Percentiles rank a stretch among this genome's conserved stretches.
These are phyloP conservation scores for Metaphire vulgaris DNA, from an alignment of 1,140 invertebrate genomes.

Conservation along the genomic window DNA sequence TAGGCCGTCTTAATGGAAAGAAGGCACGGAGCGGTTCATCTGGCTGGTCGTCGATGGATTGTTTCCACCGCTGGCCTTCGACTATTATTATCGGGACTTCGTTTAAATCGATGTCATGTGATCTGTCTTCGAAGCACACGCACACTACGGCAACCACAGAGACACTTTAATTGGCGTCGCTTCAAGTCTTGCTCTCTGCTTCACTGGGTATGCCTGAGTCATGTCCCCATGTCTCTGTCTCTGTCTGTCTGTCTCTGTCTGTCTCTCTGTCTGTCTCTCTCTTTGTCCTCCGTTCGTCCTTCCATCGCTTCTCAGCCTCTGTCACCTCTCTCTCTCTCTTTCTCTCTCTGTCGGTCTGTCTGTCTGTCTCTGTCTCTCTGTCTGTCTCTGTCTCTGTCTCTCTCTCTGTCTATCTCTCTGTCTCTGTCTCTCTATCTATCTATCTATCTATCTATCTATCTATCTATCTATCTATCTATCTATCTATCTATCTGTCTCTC, in stretches of 20 bases:
- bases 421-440: slow-evolving; percentile 1
- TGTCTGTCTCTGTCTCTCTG: neutral
- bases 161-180: too few relatives aligned
- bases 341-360: neutral
- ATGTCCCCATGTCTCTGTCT: neutral
- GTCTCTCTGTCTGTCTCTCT: neutral
- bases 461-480: slow-evolving; percentile 3
- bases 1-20: too few relatives aligned
- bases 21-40: too few relatives aligned
- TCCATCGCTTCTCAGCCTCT: neutral
- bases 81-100: too few relatives aligned
- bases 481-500: neutral
- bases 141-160: too few relatives aligned
- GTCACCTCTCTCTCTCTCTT: neutral
- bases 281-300: neutral
- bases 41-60: too few relatives aligned
- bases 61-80: too few relatives aligned
- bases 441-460: slow-evolving; percentile 3
- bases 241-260: neutral
- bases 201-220: neutral
- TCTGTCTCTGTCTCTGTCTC: neutral
- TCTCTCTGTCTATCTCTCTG: neutral
- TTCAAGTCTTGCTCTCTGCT: neutral
- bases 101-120: too few relatives aligned
- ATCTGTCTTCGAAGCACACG: too few relatives aligned